Evolutionary conservation across 2,888 invertebrate genomes (phyloP).

Genomic region (Machimus atricapillus): DNA sequence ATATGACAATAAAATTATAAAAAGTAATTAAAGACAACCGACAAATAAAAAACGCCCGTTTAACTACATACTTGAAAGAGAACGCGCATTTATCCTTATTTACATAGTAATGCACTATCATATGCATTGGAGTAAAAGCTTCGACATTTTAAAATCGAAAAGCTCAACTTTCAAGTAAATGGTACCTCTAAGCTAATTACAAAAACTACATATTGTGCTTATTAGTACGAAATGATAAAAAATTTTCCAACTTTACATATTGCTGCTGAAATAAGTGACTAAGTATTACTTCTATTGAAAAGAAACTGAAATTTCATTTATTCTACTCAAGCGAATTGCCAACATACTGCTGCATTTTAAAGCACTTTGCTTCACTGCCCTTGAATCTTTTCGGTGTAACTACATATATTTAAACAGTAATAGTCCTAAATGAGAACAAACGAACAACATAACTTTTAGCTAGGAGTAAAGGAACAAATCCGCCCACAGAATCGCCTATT

Average conservation of each 20-base stretch:
- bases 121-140: neutral
- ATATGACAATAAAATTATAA: no score
- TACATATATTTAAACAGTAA: neutral
- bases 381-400: neutral
- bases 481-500: neutral
- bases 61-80: no score
- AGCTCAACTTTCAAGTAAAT: neutral
- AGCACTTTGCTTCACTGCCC: neutral
- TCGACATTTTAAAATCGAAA: neutral
- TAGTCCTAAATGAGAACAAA: constrained; percentile 4
- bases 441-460: constrained; percentile 30
- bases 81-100: no score
- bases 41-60: no score
- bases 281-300: neutral
- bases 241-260: neutral
- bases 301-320: neutral
- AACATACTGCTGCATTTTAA: neutral
- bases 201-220: constrained; percentile 20
- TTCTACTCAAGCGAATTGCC: constrained; percentile 20
- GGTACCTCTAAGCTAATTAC: neutral
- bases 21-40: no score
- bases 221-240: neutral
- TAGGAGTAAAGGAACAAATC: neutral
- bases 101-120: neutral
- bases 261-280: constrained; percentile 7